Percentiles rank a stretch among this genome's conserved stretches.
phyloP scores from a whole-genome alignment of 2,888 invertebrate genomes.

The Ischnura elegans region DNA sequence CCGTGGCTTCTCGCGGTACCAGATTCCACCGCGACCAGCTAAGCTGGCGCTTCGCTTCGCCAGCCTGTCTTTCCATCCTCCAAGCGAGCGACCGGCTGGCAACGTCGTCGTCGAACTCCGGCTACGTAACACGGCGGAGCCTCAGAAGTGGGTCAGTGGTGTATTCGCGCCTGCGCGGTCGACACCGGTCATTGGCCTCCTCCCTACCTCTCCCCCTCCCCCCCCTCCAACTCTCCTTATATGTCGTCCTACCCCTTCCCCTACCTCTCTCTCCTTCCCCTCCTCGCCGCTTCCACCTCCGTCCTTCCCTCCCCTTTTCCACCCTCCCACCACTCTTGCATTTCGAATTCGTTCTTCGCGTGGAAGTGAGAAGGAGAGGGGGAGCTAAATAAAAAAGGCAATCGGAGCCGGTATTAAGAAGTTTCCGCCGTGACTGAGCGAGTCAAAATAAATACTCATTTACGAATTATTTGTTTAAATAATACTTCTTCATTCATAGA shows the following conservation, averaged over 20 bases:
- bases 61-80: not conserved
- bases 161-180: slow-evolving; percentile 61
- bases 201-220: not conserved
- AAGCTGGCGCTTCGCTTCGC: not conserved
- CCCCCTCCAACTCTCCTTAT: not conserved
- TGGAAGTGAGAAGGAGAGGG: not conserved
- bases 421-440: too few relatives aligned
- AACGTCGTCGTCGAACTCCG: slow-evolving; percentile 26
- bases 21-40: not conserved
- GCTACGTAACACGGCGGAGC: slow-evolving; percentile 54
- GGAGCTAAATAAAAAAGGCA: too few relatives aligned
- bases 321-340: not conserved
- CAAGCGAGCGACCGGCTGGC: slow-evolving; percentile 42
- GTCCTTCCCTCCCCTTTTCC: not conserved
- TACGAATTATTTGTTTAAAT: too few relatives aligned
- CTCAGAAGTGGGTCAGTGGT: slow-evolving; percentile 58
- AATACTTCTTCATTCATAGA: too few relatives aligned
- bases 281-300: not conserved
- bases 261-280: not conserved
- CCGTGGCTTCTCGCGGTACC: not conserved
- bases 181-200: slow-evolving; percentile 60
- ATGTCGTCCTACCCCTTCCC: too few relatives aligned
- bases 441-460: too few relatives aligned
- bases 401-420: too few relatives aligned
- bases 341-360: not conserved